Evolutionary conservation across 2,888 invertebrate species (phyloP), one percentile per base, ranked within the genome.

Genomic region (Lapara coniferarum): DNA sequence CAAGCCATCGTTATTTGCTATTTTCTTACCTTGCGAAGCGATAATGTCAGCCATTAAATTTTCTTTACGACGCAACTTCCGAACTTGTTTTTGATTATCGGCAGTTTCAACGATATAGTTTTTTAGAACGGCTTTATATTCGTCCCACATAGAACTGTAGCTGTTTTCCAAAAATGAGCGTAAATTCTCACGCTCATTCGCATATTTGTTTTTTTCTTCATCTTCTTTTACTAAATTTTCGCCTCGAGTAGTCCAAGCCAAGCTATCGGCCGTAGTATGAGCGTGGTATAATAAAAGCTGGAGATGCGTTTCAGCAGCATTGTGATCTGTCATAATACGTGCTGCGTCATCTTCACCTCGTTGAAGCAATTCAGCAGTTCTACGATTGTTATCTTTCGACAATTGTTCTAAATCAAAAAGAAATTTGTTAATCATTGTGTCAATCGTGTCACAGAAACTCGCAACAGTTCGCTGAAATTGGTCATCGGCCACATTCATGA

Each of bases 401-500:
- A 93, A 66, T 2, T 78, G 77, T 56, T 93, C 90, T 55, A 93
- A 80, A 57, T 92, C 90, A 2, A 72, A 57, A 30, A 90, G 77
- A 76, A 93, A 93, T 74, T 91, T 92, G 68, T 85, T 94, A 68
- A 96, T 95, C 84, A 95, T 94, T 69, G 91, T 90, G 73, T 96
- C 95, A 66, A 96, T 93, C 37, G 95, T 94, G 69, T 94, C 93
- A 69, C 95, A 94, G 83, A 96, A 96, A 56, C 95, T 94, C 67
- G 95, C 92, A 74, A 96, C 94, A 67, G 95, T 95, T 73, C 95
- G 93, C 71, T 94, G 92, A 76, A 96, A 96, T 79, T 96, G 96
- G 37, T 94, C 90, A 82, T 96, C 96, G 3, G 96, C 95, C 71
- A 94, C 85, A 67, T 95, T 91, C 74, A 95, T 90, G 74, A 96